Evolutionary conservation across 2,113 vertebrate species (phyloP).

Genomic region (Hippopotamus amphibius): DNA sequence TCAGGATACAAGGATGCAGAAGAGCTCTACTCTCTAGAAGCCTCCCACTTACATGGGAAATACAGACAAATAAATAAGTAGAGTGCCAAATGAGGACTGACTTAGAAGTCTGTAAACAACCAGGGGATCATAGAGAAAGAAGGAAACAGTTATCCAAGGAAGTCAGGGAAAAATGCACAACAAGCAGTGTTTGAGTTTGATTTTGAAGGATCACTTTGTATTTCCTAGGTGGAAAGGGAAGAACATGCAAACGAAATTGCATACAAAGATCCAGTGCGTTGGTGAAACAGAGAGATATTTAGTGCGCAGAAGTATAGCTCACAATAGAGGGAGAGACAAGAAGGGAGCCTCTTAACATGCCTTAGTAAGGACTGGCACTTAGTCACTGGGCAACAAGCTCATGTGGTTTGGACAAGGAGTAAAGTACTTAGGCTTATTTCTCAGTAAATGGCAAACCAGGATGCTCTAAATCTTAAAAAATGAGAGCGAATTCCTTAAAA

Average conservation of each 20-base stretch:
- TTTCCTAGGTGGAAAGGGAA: not conserved
- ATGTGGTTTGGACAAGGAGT: not conserved
- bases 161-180: not conserved
- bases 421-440: not conserved
- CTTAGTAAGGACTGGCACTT: not conserved
- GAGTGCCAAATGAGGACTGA: not conserved
- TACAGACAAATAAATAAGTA: not conserved
- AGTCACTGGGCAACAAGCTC: not conserved
- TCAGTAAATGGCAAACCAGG: not conserved
- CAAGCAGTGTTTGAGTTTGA: not conserved
- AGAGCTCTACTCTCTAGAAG: not conserved
- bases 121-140: not conserved
- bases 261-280: not conserved
- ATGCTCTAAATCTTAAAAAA: not conserved
- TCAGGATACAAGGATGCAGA: not conserved
- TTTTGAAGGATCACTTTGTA: not conserved
- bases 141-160: too few species aligned
- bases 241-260: not conserved
- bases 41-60: not conserved
- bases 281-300: not conserved
- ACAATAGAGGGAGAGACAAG: too few species aligned
- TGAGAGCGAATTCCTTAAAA: not conserved
- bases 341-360: fast-evolving
- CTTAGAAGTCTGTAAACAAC: not conserved
- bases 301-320: not conserved